Evolutionary conservation across 2,113 vertebrate genomes (phyloP), one percentile per base, ranked within the genome.

Genomic region (Talpa occidentalis): DNA sequence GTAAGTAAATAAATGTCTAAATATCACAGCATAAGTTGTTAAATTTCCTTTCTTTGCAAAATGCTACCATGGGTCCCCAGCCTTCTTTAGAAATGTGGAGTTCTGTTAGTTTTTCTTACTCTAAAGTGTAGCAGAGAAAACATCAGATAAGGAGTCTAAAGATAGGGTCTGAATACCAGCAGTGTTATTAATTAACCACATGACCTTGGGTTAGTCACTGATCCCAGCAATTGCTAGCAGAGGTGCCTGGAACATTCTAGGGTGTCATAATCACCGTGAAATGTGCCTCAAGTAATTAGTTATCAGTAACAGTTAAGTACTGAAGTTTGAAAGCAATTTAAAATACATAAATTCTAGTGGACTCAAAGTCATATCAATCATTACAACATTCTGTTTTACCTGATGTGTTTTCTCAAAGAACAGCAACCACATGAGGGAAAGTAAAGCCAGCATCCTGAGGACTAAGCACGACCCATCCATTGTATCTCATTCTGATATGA

Each of bases 111-210:
- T 93, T 95, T 85, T 80, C 83, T 87, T 74, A 72, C 80, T 88
- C 67, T 88, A 64, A 87, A 93, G 14, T 83, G 28, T 76, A 94
- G 40, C 60, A 88, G 59, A 93, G 76, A 83, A 91, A 91, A 92
- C 35, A 76, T 37, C 79, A 93, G 92, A 97, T 96, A 95, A 92
- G 56, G 70, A 89, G 42, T 95, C 52, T 52, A 95, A 90, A 96
- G 77, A 89, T 87, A 95, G 78, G 49, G n/a, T 86, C 83, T 91
- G 82, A 96, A 93, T 82, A 90, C 35, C 52, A 77, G 66, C 28
- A 81, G 49, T 83, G 79, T 96, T 95, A 96, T 93, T 96, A 96
- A 95, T 95, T 97, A 97, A 96, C 93, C 28, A 66, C 22, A 87
- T 80, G 70, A 91, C 93, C 89, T 96, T 90, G 59, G 59, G 76